Evolutionary conservation across 2,797 vertebrate genomes (phyloP).

Genomic region (Streptopelia turtur): DNA sequence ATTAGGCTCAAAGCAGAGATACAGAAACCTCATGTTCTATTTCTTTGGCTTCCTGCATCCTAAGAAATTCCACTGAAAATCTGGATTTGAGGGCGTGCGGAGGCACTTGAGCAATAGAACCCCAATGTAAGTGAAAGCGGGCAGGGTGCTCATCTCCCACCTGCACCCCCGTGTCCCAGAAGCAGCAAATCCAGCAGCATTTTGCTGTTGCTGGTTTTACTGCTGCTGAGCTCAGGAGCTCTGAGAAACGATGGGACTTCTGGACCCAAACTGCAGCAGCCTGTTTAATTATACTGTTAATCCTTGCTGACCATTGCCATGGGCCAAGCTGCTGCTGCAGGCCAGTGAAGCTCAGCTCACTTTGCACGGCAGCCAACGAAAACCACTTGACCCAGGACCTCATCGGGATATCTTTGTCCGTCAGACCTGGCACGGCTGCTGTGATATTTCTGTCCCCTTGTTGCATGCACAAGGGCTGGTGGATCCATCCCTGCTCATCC

Average conservation of each 20-base stretch:
- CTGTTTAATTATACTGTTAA: background rate
- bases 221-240: background rate
- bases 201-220: background rate
- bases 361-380: background rate
- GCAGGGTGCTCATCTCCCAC: background rate
- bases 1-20: background rate
- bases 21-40: background rate
- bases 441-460: background rate
- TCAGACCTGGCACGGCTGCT: background rate
- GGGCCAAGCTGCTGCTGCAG: background rate
- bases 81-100: background rate
- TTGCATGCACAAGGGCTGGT: background rate
- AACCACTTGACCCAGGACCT: conserved; percentile 24
- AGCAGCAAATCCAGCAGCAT: background rate
- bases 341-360: background rate
- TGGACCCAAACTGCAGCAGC: conserved; percentile 49
- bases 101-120: background rate
- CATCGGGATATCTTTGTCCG: background rate
- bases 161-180: background rate
- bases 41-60: background rate
- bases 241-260: background rate
- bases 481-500: background rate
- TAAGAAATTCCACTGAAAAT: background rate
- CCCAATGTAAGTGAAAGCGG: background rate
- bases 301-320: background rate